Evolutionary conservation across 2,797 vertebrate genomes (phyloP).

Genomic region (Crenichthys baileyi): DNA sequence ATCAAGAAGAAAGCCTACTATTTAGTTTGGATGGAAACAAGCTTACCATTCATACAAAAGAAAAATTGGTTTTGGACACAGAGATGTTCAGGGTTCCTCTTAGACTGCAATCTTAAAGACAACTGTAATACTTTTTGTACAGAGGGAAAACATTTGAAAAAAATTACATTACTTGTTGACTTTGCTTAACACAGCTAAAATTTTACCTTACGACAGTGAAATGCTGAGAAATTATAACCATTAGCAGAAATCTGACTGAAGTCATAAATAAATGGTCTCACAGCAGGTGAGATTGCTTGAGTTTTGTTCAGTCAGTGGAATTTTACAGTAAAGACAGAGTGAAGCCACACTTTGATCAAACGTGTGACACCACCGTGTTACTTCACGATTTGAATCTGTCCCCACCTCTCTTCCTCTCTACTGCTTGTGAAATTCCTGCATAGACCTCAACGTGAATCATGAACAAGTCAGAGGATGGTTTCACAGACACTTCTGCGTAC

Average conservation of each 20-base stretch:
- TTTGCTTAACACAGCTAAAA: background rate
- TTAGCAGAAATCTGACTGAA: constrained; percentile 7
- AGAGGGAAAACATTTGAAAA: background rate
- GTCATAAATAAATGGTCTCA: background rate
- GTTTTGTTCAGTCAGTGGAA: constrained; percentile 28
- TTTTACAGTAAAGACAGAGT: constrained; percentile 41
- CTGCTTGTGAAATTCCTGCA: background rate
- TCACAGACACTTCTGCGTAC: background rate
- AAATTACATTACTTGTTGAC: background rate
- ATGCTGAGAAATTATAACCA: background rate
- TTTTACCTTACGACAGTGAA: background rate
- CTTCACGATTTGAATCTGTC: constrained; percentile 6
- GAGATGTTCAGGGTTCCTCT: no score
- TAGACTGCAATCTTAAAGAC: no score
- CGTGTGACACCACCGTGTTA: constrained; percentile 33
- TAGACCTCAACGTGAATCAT: constrained; percentile 7
- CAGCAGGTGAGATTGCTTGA: background rate
- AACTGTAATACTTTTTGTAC: background rate
- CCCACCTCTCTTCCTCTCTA: constrained; percentile 3
- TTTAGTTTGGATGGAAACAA: no score
- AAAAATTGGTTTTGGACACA: no score
- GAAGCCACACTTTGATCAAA: constrained; percentile 37
- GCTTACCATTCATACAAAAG: no score
- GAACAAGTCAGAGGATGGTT: constrained; percentile 2
- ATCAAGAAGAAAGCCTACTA: no score